Conservation (phyloP, 2,113 vertebrate species). For the Anthoscopus minutus region DNA sequence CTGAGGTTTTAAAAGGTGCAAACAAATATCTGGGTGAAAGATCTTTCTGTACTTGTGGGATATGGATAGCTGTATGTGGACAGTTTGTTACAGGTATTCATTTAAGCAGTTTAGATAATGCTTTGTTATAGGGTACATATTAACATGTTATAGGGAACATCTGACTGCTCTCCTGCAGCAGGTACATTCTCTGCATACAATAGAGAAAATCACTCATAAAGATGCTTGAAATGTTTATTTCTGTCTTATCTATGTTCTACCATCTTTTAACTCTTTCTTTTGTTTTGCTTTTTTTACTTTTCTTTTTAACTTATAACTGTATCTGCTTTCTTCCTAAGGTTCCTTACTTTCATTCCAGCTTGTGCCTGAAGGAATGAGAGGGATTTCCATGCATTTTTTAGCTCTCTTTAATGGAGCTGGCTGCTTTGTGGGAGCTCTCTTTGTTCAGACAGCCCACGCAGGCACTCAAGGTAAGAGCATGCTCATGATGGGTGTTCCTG, state of each 20-base stretch:
- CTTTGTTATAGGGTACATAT: neutral
- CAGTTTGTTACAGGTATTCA: neutral
- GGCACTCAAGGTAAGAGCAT: constrained; percentile 80
- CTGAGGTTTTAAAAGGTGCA: neutral
- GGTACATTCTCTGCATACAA: neutral
- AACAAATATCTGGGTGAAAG: neutral
- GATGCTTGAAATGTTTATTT: neutral
- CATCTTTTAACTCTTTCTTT: rapidly evolving
- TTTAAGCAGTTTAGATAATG: neutral
- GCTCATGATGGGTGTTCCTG: neutral
- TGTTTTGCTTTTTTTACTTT: rapidly evolving
- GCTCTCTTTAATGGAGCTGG: constrained; percentile 85
- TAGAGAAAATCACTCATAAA: neutral
- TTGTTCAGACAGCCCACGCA: constrained; percentile 76
- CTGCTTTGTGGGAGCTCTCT: constrained; percentile 82
- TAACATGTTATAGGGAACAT: rapidly evolving
- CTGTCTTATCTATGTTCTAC: neutral
- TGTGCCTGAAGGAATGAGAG: constrained; percentile 78
- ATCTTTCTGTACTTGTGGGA: neutral
- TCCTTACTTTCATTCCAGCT: constrained; percentile 79
- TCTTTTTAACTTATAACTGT: neutral
- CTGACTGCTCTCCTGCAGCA: neutral
- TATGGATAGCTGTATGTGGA: neutral
- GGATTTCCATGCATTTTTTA: constrained; percentile 82
- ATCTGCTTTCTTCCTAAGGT: constrained; percentile 65